Base-by-base conservation (phyloP, 2,888 invertebrate species). In the Hydrotaea diabolus region DNA sequence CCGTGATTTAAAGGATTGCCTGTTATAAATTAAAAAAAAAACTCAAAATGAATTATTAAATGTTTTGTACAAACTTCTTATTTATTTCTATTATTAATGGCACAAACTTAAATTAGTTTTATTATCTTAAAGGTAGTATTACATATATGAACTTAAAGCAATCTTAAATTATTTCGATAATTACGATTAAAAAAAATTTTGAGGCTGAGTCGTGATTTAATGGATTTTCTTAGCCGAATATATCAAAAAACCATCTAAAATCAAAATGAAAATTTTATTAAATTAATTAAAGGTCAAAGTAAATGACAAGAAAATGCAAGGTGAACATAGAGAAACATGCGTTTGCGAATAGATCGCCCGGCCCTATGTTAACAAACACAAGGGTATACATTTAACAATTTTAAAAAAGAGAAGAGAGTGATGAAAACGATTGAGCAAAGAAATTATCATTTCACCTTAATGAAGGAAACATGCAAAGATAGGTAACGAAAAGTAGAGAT, bases 241-340 rank as follows among this genome's bases (percentile, higher is more conserved):
- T 90, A 85, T 90, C 91, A 89, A 91, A 90, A 88, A 90, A 91
- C 90, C 90, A 90, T 90, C 90, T 90, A 89, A 86, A 90, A 86
- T 82, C 46, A 75, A 80, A 80, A 87, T 77, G 71, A 83, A 86
- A 87, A 87, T 88, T 49, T 62, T 81, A 77, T 66, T 69, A 55
- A 31, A 75, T 43, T 77, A n/a, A 64, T 49, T 46, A 46, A 46
- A 31, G 39, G 17, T 31, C 0, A 64, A 64, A 19, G 31, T 46
- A 77, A 39, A 21, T 36, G 21, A 21, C 13, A 46, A 43, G 2
- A 21, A 31, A 3, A 77, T 46, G 43, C 23, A 76, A 55, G 23
- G 11, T 43, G 66, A 55, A 13, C 17, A 17, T n/a, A 49, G 9
- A 43, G 66, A 74, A 59, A 77, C 55, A 77, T 77, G 66, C 55